Base-by-base conservation (phyloP, 2,113 vertebrate genomes). In the Poecilia latipinna region DNA sequence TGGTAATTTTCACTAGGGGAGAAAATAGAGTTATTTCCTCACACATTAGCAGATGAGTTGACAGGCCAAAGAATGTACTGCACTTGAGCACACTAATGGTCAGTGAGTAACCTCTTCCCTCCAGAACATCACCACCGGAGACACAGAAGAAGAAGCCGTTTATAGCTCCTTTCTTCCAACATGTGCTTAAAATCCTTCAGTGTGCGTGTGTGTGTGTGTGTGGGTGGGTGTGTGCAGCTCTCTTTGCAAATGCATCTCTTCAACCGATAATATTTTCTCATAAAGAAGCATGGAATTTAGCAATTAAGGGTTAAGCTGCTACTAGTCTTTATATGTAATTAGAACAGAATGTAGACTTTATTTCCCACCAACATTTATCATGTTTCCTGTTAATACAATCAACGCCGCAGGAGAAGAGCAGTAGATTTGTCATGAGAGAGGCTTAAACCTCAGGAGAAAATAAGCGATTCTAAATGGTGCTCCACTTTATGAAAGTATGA, bases 41-140 rank as follows among this genome's bases (percentile, higher is more conserved):
- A 78, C 88, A 88, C 86, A 90, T 92, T 89, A 87, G 90, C 65
- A 61, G 82, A 84, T 65, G 78, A 88, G 87, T 80, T 89, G 91
- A 92, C 92, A 90, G 89, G 85, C 90, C 85, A 86, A 61, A 82
- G 90, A 89, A 88, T 88, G 82, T 82, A 83, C 85, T 87, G 88
- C 81, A 91, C 87, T 86, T 70, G 78, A 88, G 79, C 68, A 72
- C 91, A 88, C 90, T 93, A 91, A 93, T 93, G 90, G 92, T 93
- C 92, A 91, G 89, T 82, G 85, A 91, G 77, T 87, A 88, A 76
- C 78, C 65, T 42, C 60, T 72, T 44, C 67, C 72, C 31, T 24
- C 62, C 70, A 35, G 44, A 1, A 69, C 84, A 66, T 79, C 65
- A 63, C 76, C 77, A 65, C 72, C 15, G 72, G 67, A 80, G 81